Base-by-base conservation (phyloP, 53 echinoderm and acorn worm species). In the Mesocentrotus franciscanus region DNA sequence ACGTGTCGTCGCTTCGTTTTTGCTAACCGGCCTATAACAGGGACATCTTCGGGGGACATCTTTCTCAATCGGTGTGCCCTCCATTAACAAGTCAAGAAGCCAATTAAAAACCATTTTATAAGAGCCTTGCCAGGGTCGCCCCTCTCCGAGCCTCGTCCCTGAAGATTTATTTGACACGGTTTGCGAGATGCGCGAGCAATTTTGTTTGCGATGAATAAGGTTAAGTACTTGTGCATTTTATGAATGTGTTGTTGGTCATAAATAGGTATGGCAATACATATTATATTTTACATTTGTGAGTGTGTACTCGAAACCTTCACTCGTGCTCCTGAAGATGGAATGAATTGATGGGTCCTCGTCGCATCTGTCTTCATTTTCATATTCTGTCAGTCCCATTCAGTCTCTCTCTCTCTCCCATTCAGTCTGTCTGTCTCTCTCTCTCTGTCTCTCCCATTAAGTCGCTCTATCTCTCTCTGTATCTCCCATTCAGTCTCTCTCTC, bases 71-170 rank as follows among this genome's bases (percentile, higher is more conserved):
- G 42, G 42, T 36, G 20, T 81, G 81, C 36, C 81, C 81, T 76
- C 81, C 81, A 81, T 81, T 42, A 81, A 81, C 17, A 81, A 81
- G 81, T 81, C 81, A 81, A 81, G 39, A 81, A 18, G 81, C 17
- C 81, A 18, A 81, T 81, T 42, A 42, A 81, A 42, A 81, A 39
- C 34, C 36, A 36, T 42, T 81, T 81, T 18, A 36, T 12, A 42
- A 76, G 17, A 64, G 36, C 39, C 16, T 81, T 20, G 20, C 12
- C 42, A 12, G 81, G 8, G 36, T 17, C 22, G 81, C 42, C 81
- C 39, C 42, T 76, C 81, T 81, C 36, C 13, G 20, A 4, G 81
- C 17, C 81, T 39, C 22, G 81, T 81, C 81, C 81, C 81, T 15
- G 12, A 13, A 32, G 76, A 76, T 64, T 20, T 64, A 16, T 64